A percentile compares a stretch with the other conserved stretches of the same genome.
Evolutionary conservation across 2,888 invertebrate genomes (phyloP).

Genomic region (Acrobasis consociella): DNA sequence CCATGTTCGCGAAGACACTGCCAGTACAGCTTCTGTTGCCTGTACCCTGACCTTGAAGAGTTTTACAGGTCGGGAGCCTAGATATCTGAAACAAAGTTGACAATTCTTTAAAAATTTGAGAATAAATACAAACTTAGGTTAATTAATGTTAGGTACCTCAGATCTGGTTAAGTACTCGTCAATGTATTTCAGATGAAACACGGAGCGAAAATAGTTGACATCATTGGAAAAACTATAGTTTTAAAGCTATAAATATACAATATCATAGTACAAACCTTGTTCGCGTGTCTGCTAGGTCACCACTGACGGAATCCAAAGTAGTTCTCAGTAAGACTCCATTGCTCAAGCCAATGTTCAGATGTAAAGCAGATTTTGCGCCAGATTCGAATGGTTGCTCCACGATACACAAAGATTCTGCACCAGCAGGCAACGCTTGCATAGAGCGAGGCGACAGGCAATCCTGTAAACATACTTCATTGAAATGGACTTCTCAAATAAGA

Average conservation of each 20-base stretch:
- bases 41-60: constrained; percentile 98
- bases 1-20: constrained; percentile 99
- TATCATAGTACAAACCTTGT: constrained; percentile 84
- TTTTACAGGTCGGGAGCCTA: constrained; percentile 97
- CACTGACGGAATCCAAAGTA: constrained; percentile 97
- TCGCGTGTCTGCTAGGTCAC: constrained; percentile 97
- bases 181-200: constrained; percentile 84
- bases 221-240: constrained; percentile 50
- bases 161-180: constrained; percentile 81
- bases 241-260: neutral
- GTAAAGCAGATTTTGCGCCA: constrained; percentile 88
- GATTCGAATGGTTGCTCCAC: constrained; percentile 91
- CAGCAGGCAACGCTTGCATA: constrained; percentile 97
- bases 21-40: constrained; percentile 97
- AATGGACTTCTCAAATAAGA: neutral
- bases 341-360: constrained; percentile 98
- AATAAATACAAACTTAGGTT: neutral
- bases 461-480: constrained; percentile 55
- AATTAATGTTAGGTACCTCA: constrained; percentile 47
- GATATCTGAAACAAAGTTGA: constrained; percentile 80
- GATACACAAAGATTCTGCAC: constrained; percentile 97
- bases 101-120: neutral
- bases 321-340: constrained; percentile 97
- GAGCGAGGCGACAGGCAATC: constrained; percentile 97
- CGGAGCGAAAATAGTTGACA: constrained; percentile 76